Base-by-base conservation (phyloP, 2,797 vertebrate species). In the Gymnopithys bicolor region DNA sequence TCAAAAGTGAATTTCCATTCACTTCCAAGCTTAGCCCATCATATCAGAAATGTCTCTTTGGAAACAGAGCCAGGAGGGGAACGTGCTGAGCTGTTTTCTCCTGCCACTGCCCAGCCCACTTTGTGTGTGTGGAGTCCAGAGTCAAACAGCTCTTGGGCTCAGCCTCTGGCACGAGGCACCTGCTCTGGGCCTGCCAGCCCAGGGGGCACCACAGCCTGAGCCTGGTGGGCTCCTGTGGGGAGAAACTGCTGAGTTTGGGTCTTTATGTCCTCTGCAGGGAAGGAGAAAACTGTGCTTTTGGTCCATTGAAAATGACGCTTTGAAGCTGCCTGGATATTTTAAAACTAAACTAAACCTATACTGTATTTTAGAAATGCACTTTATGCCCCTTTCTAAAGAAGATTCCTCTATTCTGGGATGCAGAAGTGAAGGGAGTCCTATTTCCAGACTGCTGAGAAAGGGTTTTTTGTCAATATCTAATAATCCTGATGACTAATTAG, bases 101-200 rank as follows among this genome's bases (percentile, higher is more conserved):
- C 4, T 41, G 80, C 10, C 28, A 15, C 39, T 49, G 14, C 9
- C 43, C 48, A 67, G 45, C 21, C 51, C 32, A 3, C 8, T 19
- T 4, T 43, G 30, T 0, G 6, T 39, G 9, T 2, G 71, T 39
- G 80, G 15, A 5, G 67, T 73, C 96, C 97, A 92, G 96, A 97
- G 98, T 98, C 98, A 96, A 95, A 27, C 98, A 99, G 91, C 98
- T 98, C 98, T 93, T 71, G 73, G 97, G 94, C 90, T 32, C 53
- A 1, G 39, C 43, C 7, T 2, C 64, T 37, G 76, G 8, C 37
- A 13, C 0, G 5, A 19, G 39, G 70, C 51, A 3, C 43, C 5
- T 88, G 95, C 88, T n/a, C 18, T 41, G 97, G 97, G 96, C 83
- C 97, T 71, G 90, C 87, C 96, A 98, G 96, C 97, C 97, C 87